These are phyloP conservation scores for Alcedo quadribrachys DNA, from an alignment of 2,797 vertebrate genomes.

Conservation along the genomic window DNA sequence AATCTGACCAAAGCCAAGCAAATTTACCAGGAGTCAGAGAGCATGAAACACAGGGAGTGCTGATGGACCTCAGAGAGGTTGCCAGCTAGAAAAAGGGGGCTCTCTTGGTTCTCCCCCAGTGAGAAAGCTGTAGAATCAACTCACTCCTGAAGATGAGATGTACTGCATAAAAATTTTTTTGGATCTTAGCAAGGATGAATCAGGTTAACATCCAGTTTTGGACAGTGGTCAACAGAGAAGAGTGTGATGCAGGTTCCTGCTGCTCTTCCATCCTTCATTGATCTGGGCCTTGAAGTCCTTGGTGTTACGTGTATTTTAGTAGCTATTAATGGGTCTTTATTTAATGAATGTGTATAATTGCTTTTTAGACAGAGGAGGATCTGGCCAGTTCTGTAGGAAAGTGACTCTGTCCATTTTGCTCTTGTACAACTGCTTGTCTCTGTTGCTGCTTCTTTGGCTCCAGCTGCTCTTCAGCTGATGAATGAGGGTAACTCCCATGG, in stretches of 20 bases:
- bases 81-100: not conserved
- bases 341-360: not conserved
- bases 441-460: not conserved
- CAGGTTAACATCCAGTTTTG: not conserved
- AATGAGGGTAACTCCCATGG: not conserved
- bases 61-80: not conserved
- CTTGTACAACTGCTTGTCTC: not conserved
- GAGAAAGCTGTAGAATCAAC: not conserved
- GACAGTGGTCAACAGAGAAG: not conserved
- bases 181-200: not conserved
- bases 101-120: not conserved
- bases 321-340: not conserved
- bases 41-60: accelerated
- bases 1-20: not conserved
- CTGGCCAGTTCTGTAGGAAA: not conserved
- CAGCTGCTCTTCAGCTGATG: not conserved
- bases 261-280: accelerated
- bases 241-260: not conserved
- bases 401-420: not conserved
- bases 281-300: not conserved
- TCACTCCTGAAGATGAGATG: not conserved
- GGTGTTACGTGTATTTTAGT: not conserved
- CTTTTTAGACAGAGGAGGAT: not conserved
- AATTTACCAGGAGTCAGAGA: not conserved
- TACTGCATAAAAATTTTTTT: not conserved